Conservation (phyloP, 2,888 invertebrate species). For the Zeuzera pyrina region DNA sequence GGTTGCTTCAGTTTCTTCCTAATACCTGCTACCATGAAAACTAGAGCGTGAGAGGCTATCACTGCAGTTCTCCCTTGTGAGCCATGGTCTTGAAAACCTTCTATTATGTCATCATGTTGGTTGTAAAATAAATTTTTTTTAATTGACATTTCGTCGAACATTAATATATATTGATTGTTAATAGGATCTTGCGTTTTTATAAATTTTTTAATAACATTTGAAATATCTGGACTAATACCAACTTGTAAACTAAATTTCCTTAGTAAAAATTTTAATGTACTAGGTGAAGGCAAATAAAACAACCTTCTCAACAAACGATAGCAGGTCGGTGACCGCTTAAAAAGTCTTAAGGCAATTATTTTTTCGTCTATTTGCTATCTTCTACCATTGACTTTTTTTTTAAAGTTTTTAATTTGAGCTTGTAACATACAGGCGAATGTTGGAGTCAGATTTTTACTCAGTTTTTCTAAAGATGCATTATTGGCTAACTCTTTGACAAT, state of each 20-base stretch:
- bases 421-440: slow-evolving; percentile 2
- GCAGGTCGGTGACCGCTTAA: slow-evolving; percentile 1
- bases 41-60: slow-evolving; percentile 1
- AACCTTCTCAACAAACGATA: background rate
- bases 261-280: background rate
- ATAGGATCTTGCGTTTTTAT: background rate
- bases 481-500: background rate
- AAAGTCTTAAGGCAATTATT: slow-evolving; percentile 3
- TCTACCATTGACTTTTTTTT: slow-evolving; percentile 2
- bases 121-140: slow-evolving; percentile 3
- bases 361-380: slow-evolving; percentile 4
- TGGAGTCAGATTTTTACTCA: background rate
- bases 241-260: background rate
- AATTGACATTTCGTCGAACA: slow-evolving; percentile 6
- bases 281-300: background rate
- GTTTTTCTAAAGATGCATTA: background rate
- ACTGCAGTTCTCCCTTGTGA: slow-evolving; percentile 3
- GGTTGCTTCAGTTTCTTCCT: slow-evolving; percentile 10
- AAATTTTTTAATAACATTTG: background rate
- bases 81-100: slow-evolving; percentile 4
- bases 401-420: slow-evolving; percentile 5
- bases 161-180: slow-evolving; percentile 2
- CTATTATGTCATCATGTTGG: slow-evolving; percentile 1
- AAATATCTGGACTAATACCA: background rate
- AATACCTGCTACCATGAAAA: slow-evolving; percentile 5